A percentile compares a stretch with the other conserved stretches of the same genome.
These are phyloP conservation scores for Pseudomyrmex flavicornis DNA, from an alignment of 1,140 invertebrate species.

Conservation along the genomic window DNA sequence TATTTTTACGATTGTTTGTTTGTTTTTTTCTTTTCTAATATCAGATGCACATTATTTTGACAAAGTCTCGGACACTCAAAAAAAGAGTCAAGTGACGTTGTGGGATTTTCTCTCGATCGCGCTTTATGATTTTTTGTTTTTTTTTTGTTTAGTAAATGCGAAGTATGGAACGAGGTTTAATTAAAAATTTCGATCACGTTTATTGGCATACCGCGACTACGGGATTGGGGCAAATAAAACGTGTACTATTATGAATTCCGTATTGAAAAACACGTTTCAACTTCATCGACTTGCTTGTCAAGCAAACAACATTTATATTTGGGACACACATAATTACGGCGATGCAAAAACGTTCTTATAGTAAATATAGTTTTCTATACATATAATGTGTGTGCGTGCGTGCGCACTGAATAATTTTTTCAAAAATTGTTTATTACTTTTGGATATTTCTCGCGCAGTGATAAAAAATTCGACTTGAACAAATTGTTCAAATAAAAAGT, in stretches of 20 bases:
- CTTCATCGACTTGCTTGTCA: not conserved
- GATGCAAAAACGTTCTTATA: not conserved
- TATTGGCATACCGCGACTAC: not conserved
- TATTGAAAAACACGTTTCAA: slow-evolving; percentile 19
- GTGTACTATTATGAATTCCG: slow-evolving; percentile 19
- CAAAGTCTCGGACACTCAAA: slow-evolving; percentile 4
- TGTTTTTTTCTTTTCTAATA: not conserved
- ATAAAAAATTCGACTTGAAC: not conserved
- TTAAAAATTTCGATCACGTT: slow-evolving; percentile 47
- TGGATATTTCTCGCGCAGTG: not conserved
- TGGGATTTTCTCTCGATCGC: slow-evolving; percentile 9
- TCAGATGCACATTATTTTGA: slow-evolving; percentile 22
- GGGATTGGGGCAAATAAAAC: slow-evolving; percentile 22
- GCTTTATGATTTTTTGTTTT: not conserved
- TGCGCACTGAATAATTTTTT: not conserved
- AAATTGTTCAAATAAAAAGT: slow-evolving; percentile 10
- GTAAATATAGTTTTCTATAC: too few species aligned
- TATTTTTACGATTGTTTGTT: too few species aligned
- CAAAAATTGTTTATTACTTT: slow-evolving; percentile 30
- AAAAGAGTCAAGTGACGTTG: slow-evolving; percentile 31
- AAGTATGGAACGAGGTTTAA: slow-evolving; percentile 36
- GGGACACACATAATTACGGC: slow-evolving; percentile 19
- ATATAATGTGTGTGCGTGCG: too few species aligned
- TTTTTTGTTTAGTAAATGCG: slow-evolving; percentile 6
- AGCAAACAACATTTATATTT: slow-evolving; percentile 7